Conservation (phyloP, 2,888 invertebrate genomes). For the Diaprepes abbreviatus region DNA sequence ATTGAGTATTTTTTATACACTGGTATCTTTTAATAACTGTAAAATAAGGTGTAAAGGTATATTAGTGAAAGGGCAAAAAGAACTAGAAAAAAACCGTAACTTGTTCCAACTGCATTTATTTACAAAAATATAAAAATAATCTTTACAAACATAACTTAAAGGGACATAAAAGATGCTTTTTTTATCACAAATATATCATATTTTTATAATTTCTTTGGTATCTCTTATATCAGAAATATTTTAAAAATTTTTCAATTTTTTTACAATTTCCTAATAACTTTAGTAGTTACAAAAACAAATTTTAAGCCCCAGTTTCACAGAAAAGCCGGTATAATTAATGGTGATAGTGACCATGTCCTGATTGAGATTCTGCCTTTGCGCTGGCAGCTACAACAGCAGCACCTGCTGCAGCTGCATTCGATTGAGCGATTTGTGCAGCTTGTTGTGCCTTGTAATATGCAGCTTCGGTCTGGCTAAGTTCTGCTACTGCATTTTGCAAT, state of each 20-base stretch:
- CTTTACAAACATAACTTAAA: not conserved
- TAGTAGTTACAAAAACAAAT: not conserved
- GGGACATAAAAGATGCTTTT: not conserved
- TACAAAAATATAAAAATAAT: not conserved
- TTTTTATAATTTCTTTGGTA: not conserved
- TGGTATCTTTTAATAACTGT: no score
- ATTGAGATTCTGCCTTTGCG: constrained; percentile 33
- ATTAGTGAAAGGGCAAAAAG: no score
- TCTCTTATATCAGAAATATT: not conserved
- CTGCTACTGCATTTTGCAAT: constrained; percentile 75
- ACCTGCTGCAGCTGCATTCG: constrained; percentile 76
- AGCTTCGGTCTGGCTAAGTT: constrained; percentile 78
- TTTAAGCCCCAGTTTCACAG: not conserved
- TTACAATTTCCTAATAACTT: not conserved
- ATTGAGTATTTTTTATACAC: no score
- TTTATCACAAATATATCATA: not conserved
- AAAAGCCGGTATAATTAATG: not conserved
- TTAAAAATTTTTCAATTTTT: not conserved
- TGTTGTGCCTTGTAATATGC: constrained; percentile 77
- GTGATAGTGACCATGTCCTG: not conserved
- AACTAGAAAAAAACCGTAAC: constrained; percentile 52
- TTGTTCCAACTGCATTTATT: not conserved
- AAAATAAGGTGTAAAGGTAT: no score
- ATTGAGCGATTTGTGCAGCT: constrained; percentile 78
- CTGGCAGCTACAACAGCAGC: constrained; percentile 53